These are phyloP conservation scores for Idaea aversata DNA, from an alignment of 2,888 invertebrate species.

Conservation along the genomic window DNA sequence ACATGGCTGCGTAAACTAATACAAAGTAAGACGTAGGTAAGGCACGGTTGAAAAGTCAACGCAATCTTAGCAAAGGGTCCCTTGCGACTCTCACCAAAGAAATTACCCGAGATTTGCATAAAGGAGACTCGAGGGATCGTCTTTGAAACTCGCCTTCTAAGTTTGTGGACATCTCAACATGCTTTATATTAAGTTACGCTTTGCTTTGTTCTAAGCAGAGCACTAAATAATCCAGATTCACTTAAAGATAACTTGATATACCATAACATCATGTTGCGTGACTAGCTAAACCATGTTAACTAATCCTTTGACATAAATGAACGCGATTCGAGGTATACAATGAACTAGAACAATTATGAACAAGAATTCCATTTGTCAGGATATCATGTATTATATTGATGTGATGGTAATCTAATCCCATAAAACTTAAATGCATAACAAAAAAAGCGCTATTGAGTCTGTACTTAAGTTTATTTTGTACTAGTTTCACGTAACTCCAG, in stretches of 20 bases:
- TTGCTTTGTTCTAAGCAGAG: constrained; percentile 53
- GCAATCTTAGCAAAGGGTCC: constrained; percentile 67
- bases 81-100: constrained; percentile 69
- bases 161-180: constrained; percentile 68
- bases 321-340: background rate
- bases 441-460: background rate
- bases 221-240: constrained; percentile 47
- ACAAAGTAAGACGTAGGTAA: constrained; percentile 50
- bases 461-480: background rate
- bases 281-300: background rate
- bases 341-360: background rate
- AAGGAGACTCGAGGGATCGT: constrained; percentile 70
- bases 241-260: constrained; percentile 42
- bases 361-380: background rate
- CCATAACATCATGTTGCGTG: constrained; percentile 19
- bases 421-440: too few species aligned
- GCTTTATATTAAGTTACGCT: constrained; percentile 67
- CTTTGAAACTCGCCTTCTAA: constrained; percentile 67
- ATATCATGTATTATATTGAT: background rate
- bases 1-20: constrained; percentile 45
- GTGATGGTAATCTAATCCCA: too few species aligned
- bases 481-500: too few species aligned
- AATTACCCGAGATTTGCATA: constrained; percentile 76
- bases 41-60: constrained; percentile 60
- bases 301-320: background rate